Evolutionary conservation across 2,888 invertebrate genomes (phyloP).

Genomic region (Entomobrya multifasciata): DNA sequence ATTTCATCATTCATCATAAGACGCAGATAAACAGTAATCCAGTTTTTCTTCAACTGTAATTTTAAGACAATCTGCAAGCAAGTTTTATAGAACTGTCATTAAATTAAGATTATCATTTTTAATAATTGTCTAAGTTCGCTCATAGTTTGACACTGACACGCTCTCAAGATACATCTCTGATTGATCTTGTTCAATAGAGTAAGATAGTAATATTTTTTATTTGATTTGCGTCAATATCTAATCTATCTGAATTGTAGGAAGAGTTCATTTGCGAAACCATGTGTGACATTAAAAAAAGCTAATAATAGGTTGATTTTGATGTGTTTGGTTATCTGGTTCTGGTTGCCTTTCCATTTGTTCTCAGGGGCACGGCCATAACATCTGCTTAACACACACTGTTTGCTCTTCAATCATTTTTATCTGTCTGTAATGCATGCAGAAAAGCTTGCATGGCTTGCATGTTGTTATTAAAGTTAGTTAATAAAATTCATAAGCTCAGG

Average conservation of each 20-base stretch:
- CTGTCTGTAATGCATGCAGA: constrained; percentile 19
- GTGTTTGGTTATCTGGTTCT: constrained; percentile 17
- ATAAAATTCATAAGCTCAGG: too few species aligned
- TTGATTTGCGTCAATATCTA: neutral
- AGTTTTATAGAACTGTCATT: neutral
- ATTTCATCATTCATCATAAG: too few species aligned
- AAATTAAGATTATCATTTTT: neutral
- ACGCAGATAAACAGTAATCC: neutral
- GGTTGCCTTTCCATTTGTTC: neutral
- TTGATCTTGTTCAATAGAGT: neutral
- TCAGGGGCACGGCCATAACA: constrained; percentile 62
- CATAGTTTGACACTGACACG: too few species aligned
- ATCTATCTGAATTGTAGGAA: neutral
- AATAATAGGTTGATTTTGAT: neutral
- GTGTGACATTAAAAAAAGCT: neutral
- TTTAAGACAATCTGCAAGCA: neutral
- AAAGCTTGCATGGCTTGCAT: neutral
- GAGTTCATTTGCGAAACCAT: neutral
- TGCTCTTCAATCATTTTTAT: neutral
- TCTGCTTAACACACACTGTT: neutral
- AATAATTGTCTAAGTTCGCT: too few species aligned
- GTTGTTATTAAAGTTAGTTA: neutral
- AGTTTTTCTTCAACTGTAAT: neutral
- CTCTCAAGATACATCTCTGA: too few species aligned
- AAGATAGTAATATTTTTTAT: neutral